Evolutionary conservation across 2,797 vertebrate genomes (phyloP).

Genomic region (Etheostoma perlongum): DNA sequence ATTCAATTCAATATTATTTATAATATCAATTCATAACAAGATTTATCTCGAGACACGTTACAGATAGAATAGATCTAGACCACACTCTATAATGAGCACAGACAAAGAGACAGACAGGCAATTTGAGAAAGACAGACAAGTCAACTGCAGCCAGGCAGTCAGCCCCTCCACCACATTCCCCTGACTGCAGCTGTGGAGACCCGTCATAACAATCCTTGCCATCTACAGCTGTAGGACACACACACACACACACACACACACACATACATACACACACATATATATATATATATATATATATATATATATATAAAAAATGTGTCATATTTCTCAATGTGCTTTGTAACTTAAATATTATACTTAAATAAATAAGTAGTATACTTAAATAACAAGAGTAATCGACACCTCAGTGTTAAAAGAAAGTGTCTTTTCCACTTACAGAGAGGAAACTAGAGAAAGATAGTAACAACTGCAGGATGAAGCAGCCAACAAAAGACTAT

Average conservation of each 20-base stretch:
- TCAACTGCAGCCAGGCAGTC: constrained; percentile 17
- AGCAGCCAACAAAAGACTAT: constrained; percentile 59
- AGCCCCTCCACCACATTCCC: constrained; percentile 23
- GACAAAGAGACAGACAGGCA: constrained; percentile 10
- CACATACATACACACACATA: not conserved
- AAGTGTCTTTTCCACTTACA: not conserved
- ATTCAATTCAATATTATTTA: no score
- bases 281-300: no score
- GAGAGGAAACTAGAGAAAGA: constrained; percentile 50
- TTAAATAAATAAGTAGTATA: constrained; percentile 1
- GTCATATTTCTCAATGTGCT: not conserved
- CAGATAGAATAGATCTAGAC: no score
- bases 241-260: not conserved
- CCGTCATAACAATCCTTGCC: constrained; percentile 56
- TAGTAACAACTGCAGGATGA: constrained; percentile 54
- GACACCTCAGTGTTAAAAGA: not conserved
- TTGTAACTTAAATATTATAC: constrained; percentile 22
- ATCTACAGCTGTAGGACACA: constrained; percentile 56
- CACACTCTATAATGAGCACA: not conserved
- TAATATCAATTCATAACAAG: no score
- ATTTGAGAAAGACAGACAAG: constrained; percentile 25
- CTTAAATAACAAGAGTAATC: constrained; percentile 16
- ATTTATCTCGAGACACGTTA: no score
- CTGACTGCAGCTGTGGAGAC: constrained; percentile 62
- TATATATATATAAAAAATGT: no score